Evolutionary conservation across 2,888 invertebrate species (phyloP).

Genomic region (Mesorhabditis sp.): DNA sequence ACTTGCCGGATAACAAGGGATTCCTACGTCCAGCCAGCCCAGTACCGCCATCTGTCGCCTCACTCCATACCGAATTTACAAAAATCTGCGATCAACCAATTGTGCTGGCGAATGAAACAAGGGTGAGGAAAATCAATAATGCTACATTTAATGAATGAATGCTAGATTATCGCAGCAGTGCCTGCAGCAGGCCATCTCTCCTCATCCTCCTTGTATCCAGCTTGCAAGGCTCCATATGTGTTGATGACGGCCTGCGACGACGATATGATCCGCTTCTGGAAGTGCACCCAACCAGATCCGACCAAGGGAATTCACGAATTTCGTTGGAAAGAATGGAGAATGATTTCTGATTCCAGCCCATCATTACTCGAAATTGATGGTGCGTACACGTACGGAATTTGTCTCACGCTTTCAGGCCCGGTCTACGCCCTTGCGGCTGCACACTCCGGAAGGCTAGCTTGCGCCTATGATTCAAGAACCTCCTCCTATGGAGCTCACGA

Average conservation of each 20-base stretch:
- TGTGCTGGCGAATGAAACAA: constrained; percentile 27
- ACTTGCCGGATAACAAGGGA: constrained; percentile 29
- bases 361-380: constrained; percentile 52
- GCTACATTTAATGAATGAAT: neutral
- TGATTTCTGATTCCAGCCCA: constrained; percentile 48
- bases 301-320: constrained; percentile 12
- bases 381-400: constrained; percentile 9
- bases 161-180: constrained; percentile 66
- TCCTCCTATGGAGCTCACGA: neutral
- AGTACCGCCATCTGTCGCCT: constrained; percentile 42
- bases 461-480: constrained; percentile 82
- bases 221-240: constrained; percentile 95
- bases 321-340: constrained; percentile 52
- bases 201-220: constrained; percentile 95
- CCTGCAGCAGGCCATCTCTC: constrained; percentile 94
- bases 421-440: constrained; percentile 76
- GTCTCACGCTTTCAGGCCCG: constrained; percentile 29
- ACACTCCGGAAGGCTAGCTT: constrained; percentile 92
- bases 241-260: constrained; percentile 87
- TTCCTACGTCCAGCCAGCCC: constrained; percentile 42
- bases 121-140: constrained; percentile 10
- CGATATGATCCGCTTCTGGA: constrained; percentile 72
- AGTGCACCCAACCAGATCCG: constrained; percentile 42
- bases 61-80: constrained; percentile 38
- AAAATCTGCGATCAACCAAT: constrained; percentile 43